Base-by-base conservation (phyloP, 2,113 vertebrate species). In the Mastomys natalensis region DNA sequence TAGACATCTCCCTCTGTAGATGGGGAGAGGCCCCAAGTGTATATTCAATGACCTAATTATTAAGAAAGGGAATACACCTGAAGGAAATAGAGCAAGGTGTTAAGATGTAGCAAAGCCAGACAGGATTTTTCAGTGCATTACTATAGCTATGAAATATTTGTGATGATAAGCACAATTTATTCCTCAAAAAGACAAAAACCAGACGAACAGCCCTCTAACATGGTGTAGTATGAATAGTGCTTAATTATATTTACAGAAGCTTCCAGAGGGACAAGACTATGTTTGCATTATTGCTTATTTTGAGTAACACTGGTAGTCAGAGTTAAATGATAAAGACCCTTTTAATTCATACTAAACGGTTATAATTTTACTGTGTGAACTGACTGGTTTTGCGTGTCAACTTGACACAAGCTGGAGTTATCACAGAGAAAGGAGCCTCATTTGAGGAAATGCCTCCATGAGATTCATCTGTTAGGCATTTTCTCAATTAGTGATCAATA, bases 241-340 rank as follows among this genome's bases (percentile, higher is more conserved):
- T 94, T 64, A 1, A 72, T 95, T 92, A 86, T 87, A 89, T 91
- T 86, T 94, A 96, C 73, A 95, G 94, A 31, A 58, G 45, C 45
- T 89, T 92, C 81, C 86, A 98, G 72, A 77, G 60, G 34, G 89
- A 86, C 68, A 92, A 80, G 82, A 94, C 29, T n/a, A 92, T 95
- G 92, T 97, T 89, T 97, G 66, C 86, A 92, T 94, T 92, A 95
- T 81, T 92, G 64, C 70, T 85, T 95, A 80, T 86, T 92, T 88
- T 45, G 66, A 68, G 51, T 95, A 96, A 94, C 60, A 86, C 51
- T 66, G 93, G 72, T 60, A 73, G 45, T 89, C 82, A 94, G 64
- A 95, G 94, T 87, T 88, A 93, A 96, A 87, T 95, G 58, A 87
- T 90, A 22, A 95, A 97, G 58, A 72, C 84, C 24, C 74, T 90